These are phyloP conservation scores for Mareca penelope DNA, from an alignment of 2,797 vertebrate species.

Conservation along the genomic window DNA sequence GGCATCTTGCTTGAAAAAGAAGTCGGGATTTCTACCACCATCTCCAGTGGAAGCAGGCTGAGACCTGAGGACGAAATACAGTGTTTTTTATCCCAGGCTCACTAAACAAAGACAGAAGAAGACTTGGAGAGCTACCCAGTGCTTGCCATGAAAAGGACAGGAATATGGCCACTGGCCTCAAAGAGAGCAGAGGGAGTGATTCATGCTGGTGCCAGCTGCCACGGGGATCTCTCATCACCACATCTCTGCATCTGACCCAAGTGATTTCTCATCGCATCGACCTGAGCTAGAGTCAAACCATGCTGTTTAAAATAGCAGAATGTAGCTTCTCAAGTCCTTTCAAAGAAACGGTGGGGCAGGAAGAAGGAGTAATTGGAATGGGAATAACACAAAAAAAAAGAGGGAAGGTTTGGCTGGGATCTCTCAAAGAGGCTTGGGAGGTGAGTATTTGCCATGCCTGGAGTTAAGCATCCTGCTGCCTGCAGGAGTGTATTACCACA, in stretches of 20 bases:
- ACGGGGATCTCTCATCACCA: not conserved
- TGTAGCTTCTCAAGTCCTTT: not conserved
- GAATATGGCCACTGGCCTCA: not conserved
- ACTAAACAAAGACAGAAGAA: not conserved
- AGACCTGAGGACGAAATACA: not conserved
- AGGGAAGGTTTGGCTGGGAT: not conserved
- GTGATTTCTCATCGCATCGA: not conserved
- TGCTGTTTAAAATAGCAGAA: not conserved
- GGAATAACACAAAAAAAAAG: not conserved
- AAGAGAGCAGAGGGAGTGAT: not conserved
- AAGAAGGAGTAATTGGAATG: not conserved
- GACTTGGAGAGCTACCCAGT: not conserved
- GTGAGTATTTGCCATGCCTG: not conserved
- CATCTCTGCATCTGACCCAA: not conserved
- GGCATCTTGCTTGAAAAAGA: not conserved
- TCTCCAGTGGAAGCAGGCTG: not conserved
- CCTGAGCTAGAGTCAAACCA: not conserved
- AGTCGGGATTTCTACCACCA: not conserved
- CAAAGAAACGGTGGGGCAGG: not conserved
- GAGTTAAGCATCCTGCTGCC: not conserved
- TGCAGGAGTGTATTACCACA: not conserved
- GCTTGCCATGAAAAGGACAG: not conserved
- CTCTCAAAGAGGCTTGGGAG: not conserved
- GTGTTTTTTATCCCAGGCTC: not conserved
- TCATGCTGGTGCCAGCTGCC: accelerated